phyloP scores from a whole-genome alignment of 1,140 invertebrate genomes.

The Chelonus insularis region DNA sequence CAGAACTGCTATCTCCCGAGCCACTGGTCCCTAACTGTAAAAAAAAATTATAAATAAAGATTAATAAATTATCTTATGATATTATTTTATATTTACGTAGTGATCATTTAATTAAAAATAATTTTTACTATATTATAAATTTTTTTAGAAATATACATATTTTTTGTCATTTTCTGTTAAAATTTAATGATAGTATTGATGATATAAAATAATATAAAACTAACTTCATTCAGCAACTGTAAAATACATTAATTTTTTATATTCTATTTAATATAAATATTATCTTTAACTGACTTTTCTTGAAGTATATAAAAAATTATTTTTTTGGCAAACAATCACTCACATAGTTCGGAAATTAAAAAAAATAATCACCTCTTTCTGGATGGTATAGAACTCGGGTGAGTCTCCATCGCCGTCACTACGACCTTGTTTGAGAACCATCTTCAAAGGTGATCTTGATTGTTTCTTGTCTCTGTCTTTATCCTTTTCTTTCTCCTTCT shows the following conservation, averaged over 20 bases:
- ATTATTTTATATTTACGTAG: too few species aligned
- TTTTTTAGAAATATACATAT: not conserved
- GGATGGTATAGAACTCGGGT: constrained; percentile 73
- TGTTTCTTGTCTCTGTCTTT: constrained; percentile 64
- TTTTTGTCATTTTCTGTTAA: not conserved
- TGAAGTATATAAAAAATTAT: too few species aligned
- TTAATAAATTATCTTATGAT: constrained; percentile 19
- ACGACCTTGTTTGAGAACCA: constrained; percentile 78
- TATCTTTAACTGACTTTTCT: too few species aligned
- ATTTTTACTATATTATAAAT: constrained; percentile 1
- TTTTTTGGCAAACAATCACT: too few species aligned
- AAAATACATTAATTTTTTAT: too few species aligned
- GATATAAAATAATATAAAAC: too few species aligned
- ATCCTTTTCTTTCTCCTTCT: constrained; percentile 66
- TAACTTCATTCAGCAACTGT: too few species aligned
- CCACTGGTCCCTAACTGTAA: constrained; percentile 58
- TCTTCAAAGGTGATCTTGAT: constrained; percentile 71
- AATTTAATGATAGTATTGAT: too few species aligned
- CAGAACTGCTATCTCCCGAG: constrained; percentile 60
- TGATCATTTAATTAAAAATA: too few species aligned
- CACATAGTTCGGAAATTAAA: too few species aligned
- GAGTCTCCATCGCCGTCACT: constrained; percentile 63
- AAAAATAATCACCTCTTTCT: constrained; percentile 68
- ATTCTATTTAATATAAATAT: too few species aligned
- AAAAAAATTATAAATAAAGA: constrained; percentile 34